A percentile compares a stretch with the other conserved stretches of the same genome.
These are phyloP conservation scores for Nowickia ferox DNA, from an alignment of 2,888 invertebrate species.

Conservation along the genomic window DNA sequence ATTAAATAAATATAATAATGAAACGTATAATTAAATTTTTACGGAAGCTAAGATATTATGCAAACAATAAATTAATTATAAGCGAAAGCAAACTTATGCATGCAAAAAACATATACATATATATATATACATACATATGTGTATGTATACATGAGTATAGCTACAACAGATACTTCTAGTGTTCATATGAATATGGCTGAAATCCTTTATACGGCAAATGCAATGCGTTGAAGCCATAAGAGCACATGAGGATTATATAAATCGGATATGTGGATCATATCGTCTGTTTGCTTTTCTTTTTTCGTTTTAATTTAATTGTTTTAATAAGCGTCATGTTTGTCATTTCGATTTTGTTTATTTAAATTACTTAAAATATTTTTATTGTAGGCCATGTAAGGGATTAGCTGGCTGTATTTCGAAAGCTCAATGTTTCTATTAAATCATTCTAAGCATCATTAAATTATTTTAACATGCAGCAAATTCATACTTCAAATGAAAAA, in stretches of 20 bases:
- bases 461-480: not conserved
- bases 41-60: slow-evolving; percentile 55
- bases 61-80: slow-evolving; percentile 51
- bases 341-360: slow-evolving; percentile 35
- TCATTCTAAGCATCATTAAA: not conserved
- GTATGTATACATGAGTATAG: not conserved
- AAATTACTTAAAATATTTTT: slow-evolving; percentile 28
- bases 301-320: slow-evolving; percentile 4
- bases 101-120: not conserved
- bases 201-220: slow-evolving; percentile 9
- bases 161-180: too few relatives aligned
- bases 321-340: slow-evolving; percentile 27
- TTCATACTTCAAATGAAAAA: not conserved
- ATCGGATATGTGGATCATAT: slow-evolving; percentile 55
- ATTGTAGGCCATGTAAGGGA: slow-evolving; percentile 15
- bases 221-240: slow-evolving; percentile 15
- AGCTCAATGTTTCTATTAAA: not conserved
- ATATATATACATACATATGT: not conserved
- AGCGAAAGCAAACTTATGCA: not conserved
- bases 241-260: slow-evolving; percentile 52
- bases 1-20: slow-evolving; percentile 46
- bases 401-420: slow-evolving; percentile 4
- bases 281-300: slow-evolving; percentile 21
- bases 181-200: not conserved
- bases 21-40: slow-evolving; percentile 56